Evolutionary conservation across 2,113 vertebrate genomes (phyloP).

Genomic region (Romanogobio albipinnatus): DNA sequence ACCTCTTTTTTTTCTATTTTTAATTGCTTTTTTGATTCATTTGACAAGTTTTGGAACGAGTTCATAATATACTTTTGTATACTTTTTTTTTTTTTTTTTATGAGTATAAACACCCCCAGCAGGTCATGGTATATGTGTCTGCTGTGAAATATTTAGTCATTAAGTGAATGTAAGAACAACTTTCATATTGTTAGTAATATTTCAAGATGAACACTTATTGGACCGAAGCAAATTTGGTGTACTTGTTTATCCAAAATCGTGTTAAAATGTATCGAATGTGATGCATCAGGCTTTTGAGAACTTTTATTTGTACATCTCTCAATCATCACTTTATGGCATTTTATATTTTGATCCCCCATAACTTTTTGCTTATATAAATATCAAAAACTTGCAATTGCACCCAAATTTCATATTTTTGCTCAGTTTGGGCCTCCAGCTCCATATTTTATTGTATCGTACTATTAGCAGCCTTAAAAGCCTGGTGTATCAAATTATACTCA

Average conservation of each 20-base stretch:
- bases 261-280: background rate
- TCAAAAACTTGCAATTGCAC: background rate
- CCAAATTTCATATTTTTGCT: background rate
- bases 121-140: too few relatives aligned
- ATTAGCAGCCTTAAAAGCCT: too few relatives aligned
- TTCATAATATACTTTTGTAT: too few relatives aligned
- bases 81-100: too few relatives aligned
- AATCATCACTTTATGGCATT: background rate
- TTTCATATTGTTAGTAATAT: background rate
- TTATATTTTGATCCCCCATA: background rate
- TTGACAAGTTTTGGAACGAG: background rate
- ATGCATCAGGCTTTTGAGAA: background rate
- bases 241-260: background rate
- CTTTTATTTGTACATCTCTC: background rate
- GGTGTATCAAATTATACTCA: too few relatives aligned
- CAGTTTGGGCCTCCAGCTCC: background rate
- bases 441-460: background rate
- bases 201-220: background rate
- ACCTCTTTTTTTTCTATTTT: conserved; percentile 49
- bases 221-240: background rate
- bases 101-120: too few relatives aligned
- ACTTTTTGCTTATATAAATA: background rate
- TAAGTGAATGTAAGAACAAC: background rate
- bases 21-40: conserved; percentile 7
- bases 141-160: too few relatives aligned